Evolutionary conservation across 2,888 invertebrate genomes (phyloP).

Genomic region (Lasioglossum zephyrum): DNA sequence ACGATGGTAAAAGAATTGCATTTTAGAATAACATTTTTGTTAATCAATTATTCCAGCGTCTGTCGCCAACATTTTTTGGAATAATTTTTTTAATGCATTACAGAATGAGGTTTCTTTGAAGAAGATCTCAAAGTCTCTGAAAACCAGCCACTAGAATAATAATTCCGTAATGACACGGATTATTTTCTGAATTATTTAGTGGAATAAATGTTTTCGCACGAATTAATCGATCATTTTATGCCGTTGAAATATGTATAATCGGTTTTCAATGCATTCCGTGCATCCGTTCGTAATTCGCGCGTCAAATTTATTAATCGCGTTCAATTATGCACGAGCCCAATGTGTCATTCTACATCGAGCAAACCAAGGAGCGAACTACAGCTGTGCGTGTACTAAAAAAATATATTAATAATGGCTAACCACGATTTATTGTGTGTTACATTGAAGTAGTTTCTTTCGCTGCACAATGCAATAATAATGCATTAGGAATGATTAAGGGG

Average conservation of each 20-base stretch:
- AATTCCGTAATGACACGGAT: not conserved
- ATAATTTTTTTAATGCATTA: too few relatives aligned
- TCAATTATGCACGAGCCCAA: not conserved
- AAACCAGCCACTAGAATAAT: not conserved
- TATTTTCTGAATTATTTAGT: not conserved
- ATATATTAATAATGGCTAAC: not conserved
- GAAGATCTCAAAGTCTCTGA: too few relatives aligned
- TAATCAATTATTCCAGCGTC: too few relatives aligned
- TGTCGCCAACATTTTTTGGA: too few relatives aligned
- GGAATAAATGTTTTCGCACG: not conserved
- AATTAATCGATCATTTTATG: not conserved
- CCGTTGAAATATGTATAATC: not conserved
- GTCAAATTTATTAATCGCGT: not conserved
- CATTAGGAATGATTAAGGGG: too few relatives aligned
- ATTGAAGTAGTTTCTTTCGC: too few relatives aligned
- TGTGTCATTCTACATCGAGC: not conserved
- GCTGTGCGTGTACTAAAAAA: not conserved
- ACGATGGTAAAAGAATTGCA: too few relatives aligned
- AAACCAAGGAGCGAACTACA: not conserved
- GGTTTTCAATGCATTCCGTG: not conserved
- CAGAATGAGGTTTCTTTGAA: too few relatives aligned
- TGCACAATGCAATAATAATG: too few relatives aligned
- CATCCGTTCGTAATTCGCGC: not conserved
- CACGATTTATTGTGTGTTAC: not conserved
- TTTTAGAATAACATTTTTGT: too few relatives aligned